Conservation (phyloP, 2,113 vertebrate genomes). For the Ranitomeya variabilis region DNA sequence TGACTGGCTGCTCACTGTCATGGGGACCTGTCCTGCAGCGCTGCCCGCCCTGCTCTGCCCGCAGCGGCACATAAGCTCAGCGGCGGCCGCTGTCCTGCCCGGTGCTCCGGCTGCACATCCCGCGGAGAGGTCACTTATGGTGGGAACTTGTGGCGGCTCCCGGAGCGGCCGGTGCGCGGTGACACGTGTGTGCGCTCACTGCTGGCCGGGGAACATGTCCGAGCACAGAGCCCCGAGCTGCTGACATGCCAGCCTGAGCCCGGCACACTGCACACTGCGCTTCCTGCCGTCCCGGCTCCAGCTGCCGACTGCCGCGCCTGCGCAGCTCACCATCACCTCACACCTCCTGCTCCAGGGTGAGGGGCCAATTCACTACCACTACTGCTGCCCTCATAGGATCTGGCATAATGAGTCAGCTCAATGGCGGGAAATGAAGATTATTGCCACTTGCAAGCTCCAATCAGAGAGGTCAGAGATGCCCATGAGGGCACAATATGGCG, state of each 20-base stretch:
- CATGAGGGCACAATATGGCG: too few species aligned
- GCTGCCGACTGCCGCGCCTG: constrained; percentile 40
- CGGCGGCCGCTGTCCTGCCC: constrained; percentile 25
- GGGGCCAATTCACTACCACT: not conserved
- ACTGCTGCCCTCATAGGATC: not conserved
- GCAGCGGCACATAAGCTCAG: constrained; percentile 30
- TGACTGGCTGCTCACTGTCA: constrained; percentile 77
- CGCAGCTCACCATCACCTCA: not conserved
- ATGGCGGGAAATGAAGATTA: too few species aligned
- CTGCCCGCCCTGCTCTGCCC: not conserved
- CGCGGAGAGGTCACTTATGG: too few species aligned
- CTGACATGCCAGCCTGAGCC: constrained; percentile 31
- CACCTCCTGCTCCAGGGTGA: not conserved
- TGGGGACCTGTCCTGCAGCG: constrained; percentile 61
- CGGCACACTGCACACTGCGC: constrained; percentile 7
- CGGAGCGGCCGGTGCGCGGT: not conserved
- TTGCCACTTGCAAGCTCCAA: too few species aligned
- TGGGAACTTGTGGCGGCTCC: not conserved
- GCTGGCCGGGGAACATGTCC: not conserved
- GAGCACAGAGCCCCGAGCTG: not conserved
- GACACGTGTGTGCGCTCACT: not conserved
- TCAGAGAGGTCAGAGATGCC: too few species aligned
- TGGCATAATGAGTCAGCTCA: too few species aligned
- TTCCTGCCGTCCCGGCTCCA: constrained; percentile 27
- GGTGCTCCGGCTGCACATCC: constrained; percentile 19